Percentiles rank a stretch among this genome's conserved stretches.
Evolutionary conservation across 2,888 invertebrate genomes (phyloP).

Genomic region (Heliothis peltigera): DNA sequence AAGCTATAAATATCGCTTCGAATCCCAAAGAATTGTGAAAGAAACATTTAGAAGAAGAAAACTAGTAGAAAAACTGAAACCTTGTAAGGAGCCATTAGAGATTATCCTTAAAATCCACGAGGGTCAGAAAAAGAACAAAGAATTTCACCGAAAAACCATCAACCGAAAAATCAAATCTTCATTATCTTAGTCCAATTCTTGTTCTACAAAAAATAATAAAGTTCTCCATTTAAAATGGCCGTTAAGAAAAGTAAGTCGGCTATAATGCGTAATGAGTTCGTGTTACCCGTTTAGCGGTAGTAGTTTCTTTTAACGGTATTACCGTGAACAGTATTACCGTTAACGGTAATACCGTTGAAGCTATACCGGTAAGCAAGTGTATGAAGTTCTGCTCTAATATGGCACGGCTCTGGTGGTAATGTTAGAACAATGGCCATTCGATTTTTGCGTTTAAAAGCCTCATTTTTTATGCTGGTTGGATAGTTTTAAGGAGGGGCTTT

Average conservation of each 20-base stretch:
- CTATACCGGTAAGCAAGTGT: constrained; percentile 54
- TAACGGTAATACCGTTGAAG: constrained; percentile 30
- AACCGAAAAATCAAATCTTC: constrained; percentile 21
- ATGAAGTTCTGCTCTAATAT: constrained; percentile 53
- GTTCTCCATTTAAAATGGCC: constrained; percentile 54
- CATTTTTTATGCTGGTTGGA: constrained; percentile 2
- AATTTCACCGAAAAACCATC: neutral
- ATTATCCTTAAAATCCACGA: too few species aligned
- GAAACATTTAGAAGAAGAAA: too few species aligned
- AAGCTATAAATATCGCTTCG: too few species aligned
- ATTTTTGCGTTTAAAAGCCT: constrained; percentile 39
- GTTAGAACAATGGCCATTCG: constrained; percentile 38
- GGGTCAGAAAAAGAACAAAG: too few species aligned
- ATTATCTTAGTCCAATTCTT: constrained; percentile 33
- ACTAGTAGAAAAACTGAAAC: too few species aligned
- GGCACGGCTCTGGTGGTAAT: constrained; percentile 23
- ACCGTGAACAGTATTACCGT: constrained; percentile 67
- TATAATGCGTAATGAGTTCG: constrained; percentile 61
- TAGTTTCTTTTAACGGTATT: constrained; percentile 78
- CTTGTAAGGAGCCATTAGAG: too few species aligned
- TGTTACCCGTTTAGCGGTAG: constrained; percentile 69
- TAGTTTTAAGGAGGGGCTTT: neutral
- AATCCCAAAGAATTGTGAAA: too few species aligned
- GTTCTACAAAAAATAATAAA: constrained; percentile 40
- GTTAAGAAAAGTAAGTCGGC: constrained; percentile 60